Percentiles rank a stretch among this genome's conserved stretches.
These are phyloP conservation scores for Scarus forsteni DNA, from an alignment of 2,797 vertebrate genomes.

Conservation along the genomic window DNA sequence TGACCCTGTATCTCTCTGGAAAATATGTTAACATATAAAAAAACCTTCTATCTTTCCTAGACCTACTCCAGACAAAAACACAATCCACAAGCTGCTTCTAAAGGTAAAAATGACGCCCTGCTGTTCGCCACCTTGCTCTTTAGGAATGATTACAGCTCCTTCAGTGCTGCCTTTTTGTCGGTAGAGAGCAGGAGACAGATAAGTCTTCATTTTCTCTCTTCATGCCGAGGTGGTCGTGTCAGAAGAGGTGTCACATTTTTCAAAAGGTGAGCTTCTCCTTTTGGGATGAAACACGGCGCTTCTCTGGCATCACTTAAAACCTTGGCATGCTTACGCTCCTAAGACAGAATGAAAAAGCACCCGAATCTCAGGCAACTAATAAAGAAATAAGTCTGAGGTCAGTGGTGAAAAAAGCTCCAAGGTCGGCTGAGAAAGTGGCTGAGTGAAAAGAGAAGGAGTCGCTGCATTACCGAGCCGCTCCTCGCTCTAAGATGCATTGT, in stretches of 20 bases:
- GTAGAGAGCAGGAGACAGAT: constrained; percentile 54
- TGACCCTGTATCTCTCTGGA: too few species aligned
- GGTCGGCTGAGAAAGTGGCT: constrained; percentile 19
- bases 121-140: constrained; percentile 38
- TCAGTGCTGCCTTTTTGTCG: constrained; percentile 35
- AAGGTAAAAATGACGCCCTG: constrained; percentile 31
- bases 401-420: constrained; percentile 10
- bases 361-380: constrained; percentile 8
- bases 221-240: constrained; percentile 37
- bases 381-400: constrained; percentile 28
- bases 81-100: constrained; percentile 41
- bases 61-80: constrained; percentile 9
- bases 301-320: constrained; percentile 19
- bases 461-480: constrained; percentile 28
- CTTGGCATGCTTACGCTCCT: constrained; percentile 8
- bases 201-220: constrained; percentile 61
- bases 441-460: constrained; percentile 21
- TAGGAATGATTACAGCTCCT: constrained; percentile 59
- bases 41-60: too few species aligned
- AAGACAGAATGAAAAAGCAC: constrained; percentile 3
- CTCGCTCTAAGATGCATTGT: constrained; percentile 54
- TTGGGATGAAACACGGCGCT: constrained; percentile 40
- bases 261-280: constrained; percentile 53
- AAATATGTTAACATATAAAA: too few species aligned
- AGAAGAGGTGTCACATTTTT: constrained; percentile 54